phyloP scores from a whole-genome alignment of 30 jellyfish, hydroid and myxozoan genomes.

The Cassiopea andromeda region DNA sequence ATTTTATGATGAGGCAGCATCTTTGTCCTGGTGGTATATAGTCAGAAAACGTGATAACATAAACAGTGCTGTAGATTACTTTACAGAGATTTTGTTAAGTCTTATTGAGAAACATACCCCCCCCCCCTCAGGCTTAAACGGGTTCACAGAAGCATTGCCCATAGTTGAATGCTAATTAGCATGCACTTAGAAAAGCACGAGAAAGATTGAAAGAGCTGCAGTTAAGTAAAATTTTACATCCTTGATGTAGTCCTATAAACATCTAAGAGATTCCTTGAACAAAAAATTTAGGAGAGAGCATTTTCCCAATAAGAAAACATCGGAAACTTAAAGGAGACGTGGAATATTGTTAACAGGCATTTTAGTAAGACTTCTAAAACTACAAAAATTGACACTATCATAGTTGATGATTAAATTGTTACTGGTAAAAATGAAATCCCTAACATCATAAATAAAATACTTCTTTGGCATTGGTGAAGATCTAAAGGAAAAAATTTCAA shows the following conservation, averaged over 20 bases:
- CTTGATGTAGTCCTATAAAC: background rate
- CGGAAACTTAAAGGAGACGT: background rate
- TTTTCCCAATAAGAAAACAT: background rate
- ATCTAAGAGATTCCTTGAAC: background rate
- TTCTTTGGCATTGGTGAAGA: no score
- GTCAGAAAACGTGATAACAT: background rate
- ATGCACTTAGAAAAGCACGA: background rate
- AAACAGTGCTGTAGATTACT: background rate
- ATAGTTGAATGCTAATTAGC: background rate
- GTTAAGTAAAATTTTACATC: background rate
- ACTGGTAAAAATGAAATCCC: background rate
- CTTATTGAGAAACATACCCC: background rate
- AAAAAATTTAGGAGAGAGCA: background rate
- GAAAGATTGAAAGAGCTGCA: background rate
- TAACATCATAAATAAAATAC: no score
- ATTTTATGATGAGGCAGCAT: background rate
- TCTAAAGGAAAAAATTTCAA: no score
- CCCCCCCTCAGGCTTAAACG: background rate
- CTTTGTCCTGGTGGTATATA: background rate
- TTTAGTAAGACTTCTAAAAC: background rate
- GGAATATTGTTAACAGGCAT: background rate
- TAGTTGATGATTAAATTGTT: background rate
- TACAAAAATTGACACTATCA: background rate
- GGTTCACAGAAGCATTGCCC: background rate
- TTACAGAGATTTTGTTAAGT: background rate